Base-by-base conservation (phyloP, 2,888 invertebrate species). In the Drosophila bunnanda region DNA sequence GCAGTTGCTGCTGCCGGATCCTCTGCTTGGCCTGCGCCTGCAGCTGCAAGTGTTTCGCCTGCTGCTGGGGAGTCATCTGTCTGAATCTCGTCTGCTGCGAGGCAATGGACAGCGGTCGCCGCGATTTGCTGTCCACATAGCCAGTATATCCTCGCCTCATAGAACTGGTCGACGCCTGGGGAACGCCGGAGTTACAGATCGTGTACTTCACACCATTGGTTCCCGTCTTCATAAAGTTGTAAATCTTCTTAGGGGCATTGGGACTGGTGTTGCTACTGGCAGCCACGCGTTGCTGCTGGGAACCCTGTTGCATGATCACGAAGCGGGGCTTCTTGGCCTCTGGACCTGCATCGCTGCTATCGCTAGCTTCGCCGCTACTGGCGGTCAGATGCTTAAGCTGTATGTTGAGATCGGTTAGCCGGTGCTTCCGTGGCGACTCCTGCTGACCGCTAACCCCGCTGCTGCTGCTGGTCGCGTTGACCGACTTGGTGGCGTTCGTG, bases 401-500 rank as follows among this genome's bases (percentile, higher is more conserved):
- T 4, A 87, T 70, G 60, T 91, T 92, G 43, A 90, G 88, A 80
- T 91, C 89, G 2, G 89, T 84, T 4, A 91, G 79, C 52, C 91
- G 88, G 64, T 90, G 90, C 64, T 90, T 88, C 1, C 79, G 87
- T 13, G 75, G 20, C 10, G 54, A 38, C 6, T 86, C 83, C 59
- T 64, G 64, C 41, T 30, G 75, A 17, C 32, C 59, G 38, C 36
- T 69, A n/a, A 30, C 13, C 9, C 20, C 48, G n/a, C 28, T 67
- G 41, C 36, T 67, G 34, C 41, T 71, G 36, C 43, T 46, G n/a
- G 20, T 7, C 12, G 7, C 41, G 34, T 20, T 72, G 25, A 34
- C 39, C 38, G 56, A 8, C 48, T 50, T 34, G 17, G 57, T 55
- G 22, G 71, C 73, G 22, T 43, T 52, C 32, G 58, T 34, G 20